Percentiles rank a stretch among this genome's conserved stretches.
Conservation (phyloP, 2,113 vertebrate species). For the Nycticebus coucang region DNA sequence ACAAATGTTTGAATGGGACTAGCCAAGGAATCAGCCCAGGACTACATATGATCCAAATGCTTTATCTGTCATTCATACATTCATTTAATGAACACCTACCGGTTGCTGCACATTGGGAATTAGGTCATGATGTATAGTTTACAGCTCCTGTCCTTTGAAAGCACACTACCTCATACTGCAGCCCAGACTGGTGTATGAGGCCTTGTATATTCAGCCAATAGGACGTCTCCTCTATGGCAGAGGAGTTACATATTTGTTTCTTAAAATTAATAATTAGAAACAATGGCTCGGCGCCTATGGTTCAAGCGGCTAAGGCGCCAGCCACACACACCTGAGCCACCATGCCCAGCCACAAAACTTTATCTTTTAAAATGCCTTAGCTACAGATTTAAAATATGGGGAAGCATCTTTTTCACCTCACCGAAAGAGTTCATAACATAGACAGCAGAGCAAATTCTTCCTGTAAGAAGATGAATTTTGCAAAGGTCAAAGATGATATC, state of each 20-base stretch:
- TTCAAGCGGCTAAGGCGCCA: too few relatives aligned
- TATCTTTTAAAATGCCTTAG: not conserved
- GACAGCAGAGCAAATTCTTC: not conserved
- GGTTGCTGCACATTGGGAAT: not conserved
- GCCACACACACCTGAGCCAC: too few relatives aligned
- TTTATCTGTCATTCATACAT: not conserved
- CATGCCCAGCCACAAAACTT: not conserved
- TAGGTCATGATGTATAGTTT: not conserved
- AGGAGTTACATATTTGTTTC: not conserved
- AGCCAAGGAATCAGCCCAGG: not conserved
- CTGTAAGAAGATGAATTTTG: not conserved
- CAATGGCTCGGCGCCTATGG: too few relatives aligned
- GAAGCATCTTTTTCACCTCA: not conserved
- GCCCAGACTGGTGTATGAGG: not conserved
- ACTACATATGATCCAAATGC: not conserved
- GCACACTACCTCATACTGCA: fast-evolving
- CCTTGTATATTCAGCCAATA: too few relatives aligned
- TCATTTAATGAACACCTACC: not conserved
- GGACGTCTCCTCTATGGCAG: not conserved
- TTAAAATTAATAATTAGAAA: too few relatives aligned
- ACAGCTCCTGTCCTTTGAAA: not conserved
- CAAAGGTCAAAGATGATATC: not conserved
- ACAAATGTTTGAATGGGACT: not conserved
- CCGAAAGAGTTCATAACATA: not conserved
- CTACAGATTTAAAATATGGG: not conserved